Percentiles rank a stretch among this genome's conserved stretches.
Evolutionary conservation across 2,888 invertebrate species (phyloP).

Genomic region (Leptinotarsa juncta): DNA sequence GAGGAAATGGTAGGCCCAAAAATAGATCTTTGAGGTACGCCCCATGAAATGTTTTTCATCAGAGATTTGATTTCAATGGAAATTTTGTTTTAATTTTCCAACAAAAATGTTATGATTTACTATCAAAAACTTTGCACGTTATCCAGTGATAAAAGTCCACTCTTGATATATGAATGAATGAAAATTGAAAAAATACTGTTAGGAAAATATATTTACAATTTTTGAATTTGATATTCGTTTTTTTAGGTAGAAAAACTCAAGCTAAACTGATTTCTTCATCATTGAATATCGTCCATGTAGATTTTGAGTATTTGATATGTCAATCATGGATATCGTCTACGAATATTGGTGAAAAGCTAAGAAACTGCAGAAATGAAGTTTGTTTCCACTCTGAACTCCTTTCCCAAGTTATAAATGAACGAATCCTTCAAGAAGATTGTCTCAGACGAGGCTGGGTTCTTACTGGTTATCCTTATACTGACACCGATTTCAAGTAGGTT

Average conservation of each 20-base stretch:
- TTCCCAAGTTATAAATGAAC: conserved; percentile 62
- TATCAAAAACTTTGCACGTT: too few relatives aligned
- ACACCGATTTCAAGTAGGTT: conserved; percentile 71
- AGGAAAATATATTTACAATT: too few relatives aligned
- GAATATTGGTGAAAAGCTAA: conserved; percentile 59
- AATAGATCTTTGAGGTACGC: too few relatives aligned
- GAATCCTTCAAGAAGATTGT: conserved; percentile 69
- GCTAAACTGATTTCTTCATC: conserved; percentile 68
- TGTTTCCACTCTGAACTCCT: conserved; percentile 62
- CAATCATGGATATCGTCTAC: conserved; percentile 65
- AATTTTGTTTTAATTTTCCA: too few relatives aligned
- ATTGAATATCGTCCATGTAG: conserved; percentile 70
- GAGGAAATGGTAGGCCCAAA: too few relatives aligned
- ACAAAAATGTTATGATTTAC: too few relatives aligned
- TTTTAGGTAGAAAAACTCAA: conserved; percentile 68
- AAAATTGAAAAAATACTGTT: too few relatives aligned
- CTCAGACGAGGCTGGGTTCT: conserved; percentile 74
- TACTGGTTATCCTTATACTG: conserved; percentile 71
- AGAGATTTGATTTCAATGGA: too few relatives aligned
- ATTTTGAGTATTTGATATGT: conserved; percentile 69
- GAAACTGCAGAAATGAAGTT: conserved; percentile 58
- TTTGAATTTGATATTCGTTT: too few relatives aligned
- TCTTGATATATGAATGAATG: too few relatives aligned
- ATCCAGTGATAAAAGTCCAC: too few relatives aligned
- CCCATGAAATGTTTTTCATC: too few relatives aligned